phyloP scores from a whole-genome alignment of 2,113 vertebrate species.

The Thalassoma bifasciatum region DNA sequence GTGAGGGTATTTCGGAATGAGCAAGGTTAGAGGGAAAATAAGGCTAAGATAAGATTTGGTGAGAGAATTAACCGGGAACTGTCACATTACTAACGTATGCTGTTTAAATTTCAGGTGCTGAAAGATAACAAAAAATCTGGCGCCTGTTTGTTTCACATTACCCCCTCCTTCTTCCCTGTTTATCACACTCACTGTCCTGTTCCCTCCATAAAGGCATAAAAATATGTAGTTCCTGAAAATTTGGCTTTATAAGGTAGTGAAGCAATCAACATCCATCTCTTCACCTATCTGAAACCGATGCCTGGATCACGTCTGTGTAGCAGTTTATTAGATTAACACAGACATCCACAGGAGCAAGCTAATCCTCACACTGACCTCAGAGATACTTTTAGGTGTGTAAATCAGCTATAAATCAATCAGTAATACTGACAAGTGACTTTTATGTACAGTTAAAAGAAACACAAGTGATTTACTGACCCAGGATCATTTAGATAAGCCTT shows the following conservation, averaged over 20 bases:
- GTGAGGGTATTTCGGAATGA: no score
- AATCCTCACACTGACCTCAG: conserved; percentile 4
- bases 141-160: no score
- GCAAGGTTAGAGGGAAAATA: no score
- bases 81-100: no score
- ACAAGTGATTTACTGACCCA: conserved; percentile 85
- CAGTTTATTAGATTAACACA: conserved; percentile 2
- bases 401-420: background rate
- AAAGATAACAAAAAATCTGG: no score
- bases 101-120: no score
- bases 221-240: background rate
- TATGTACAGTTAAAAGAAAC: conserved; percentile 12
- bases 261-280: background rate
- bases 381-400: background rate
- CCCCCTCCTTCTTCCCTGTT: no score
- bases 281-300: background rate
- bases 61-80: no score
- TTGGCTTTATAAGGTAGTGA: background rate
- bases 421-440: background rate
- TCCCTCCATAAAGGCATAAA: no score
- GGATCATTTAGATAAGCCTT: conserved; percentile 84
- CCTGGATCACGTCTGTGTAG: background rate
- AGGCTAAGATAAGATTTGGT: no score
- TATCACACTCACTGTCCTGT: no score
- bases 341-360: background rate